Base-by-base conservation (phyloP, 2,888 invertebrate species). In the Brachyopa scutellaris region DNA sequence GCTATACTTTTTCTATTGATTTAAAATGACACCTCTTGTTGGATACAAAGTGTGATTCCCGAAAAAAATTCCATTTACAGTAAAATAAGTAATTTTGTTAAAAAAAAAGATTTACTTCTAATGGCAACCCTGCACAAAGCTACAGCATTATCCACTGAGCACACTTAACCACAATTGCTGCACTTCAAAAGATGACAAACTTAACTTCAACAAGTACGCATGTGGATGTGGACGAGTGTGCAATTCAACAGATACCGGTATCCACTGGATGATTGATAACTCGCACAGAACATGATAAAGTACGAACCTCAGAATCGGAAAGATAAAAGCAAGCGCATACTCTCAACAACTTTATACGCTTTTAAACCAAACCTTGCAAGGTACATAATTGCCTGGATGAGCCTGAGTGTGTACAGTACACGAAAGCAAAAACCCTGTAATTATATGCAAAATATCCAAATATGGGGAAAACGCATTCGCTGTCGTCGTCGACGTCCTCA, bases 361-460 rank as follows among this genome's bases (percentile, higher is more conserved):
- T 19, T 45, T 13, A 5, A 15, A 40, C 21, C 31, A 15, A 53
- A 42, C 42, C 33, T 15, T 21, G 5, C 13, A 11, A 11, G 45
- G 31, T n/a, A n/a, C n/a, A 31, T 45, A 29, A 61, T 61, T 61
- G 31, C 11, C 45, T 38, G 15, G n/a, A n/a, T n/a, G n/a, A n/a
- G n/a, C n/a, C n/a, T n/a, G n/a, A n/a, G n/a, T n/a, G n/a, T n/a
- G n/a, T n/a, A 9, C 23, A 11, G 1, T 13, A 47, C 33, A 62
- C 7, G 21, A 26, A 40, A 17, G 4, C 15, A 15, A 3, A 40
- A 42, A 47, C 29, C 47, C 40, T 47, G 13, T 45, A 61, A 72
- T 72, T 59, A 72, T 38, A 62, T 53, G 61, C 51, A 72, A 62
- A 72, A 55, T 53, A 53, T 33, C 72, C 61, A 42, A 62, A 72